phyloP scores from a whole-genome alignment of 1,140 invertebrate genomes.

The Lethocerus indicus region DNA sequence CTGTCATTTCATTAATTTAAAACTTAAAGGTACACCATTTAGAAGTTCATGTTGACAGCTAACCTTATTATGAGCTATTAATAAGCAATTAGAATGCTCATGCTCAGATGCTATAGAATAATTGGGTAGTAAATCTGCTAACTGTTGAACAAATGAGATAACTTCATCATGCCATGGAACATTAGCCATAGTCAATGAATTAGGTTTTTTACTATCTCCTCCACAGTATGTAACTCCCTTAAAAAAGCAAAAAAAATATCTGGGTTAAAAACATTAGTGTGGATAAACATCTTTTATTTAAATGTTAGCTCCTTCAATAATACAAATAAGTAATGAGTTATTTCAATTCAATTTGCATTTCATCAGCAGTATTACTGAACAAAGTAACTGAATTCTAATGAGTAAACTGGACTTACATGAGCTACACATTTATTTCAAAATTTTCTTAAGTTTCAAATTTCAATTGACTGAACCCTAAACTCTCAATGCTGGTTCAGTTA shows the following conservation, averaged over 20 bases:
- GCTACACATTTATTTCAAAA: too few species aligned
- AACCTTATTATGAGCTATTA: constrained; percentile 35
- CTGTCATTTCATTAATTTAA: too few species aligned
- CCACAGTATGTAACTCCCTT: constrained; percentile 48
- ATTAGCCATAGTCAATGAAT: constrained; percentile 41
- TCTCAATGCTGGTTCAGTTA: too few species aligned
- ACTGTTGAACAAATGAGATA: constrained; percentile 30
- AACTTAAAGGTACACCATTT: too few species aligned
- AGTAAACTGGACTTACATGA: too few species aligned
- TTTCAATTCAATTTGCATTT: too few species aligned
- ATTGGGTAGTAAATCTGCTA: constrained; percentile 27
- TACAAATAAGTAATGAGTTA: too few species aligned
- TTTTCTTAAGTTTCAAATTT: too few species aligned
- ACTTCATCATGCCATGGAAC: constrained; percentile 49
- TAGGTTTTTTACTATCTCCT: constrained; percentile 31
- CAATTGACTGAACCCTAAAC: too few species aligned
- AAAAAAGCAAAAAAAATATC: constrained; percentile 10
- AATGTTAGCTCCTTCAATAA: too few species aligned
- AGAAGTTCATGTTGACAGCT: too few species aligned
- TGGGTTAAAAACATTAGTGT: background rate
- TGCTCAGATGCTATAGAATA: constrained; percentile 45
- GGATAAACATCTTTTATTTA: background rate
- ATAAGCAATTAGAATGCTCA: constrained; percentile 45
- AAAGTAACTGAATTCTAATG: background rate
- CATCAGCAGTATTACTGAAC: too few species aligned